Evolutionary conservation across 2,888 invertebrate species (phyloP).

Genomic region (Phaedon cochleariae): DNA sequence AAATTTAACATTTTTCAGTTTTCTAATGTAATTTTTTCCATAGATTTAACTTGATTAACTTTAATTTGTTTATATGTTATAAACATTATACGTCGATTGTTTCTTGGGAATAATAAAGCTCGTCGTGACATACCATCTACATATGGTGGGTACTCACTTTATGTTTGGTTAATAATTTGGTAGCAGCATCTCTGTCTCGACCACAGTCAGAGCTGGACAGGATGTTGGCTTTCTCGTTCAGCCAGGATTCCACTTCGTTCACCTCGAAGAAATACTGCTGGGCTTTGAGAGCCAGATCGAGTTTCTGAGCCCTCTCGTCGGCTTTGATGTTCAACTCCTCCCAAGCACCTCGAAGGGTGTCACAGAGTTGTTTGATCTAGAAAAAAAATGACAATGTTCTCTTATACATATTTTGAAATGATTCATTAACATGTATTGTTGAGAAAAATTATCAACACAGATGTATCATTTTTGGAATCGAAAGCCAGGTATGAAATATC

Average conservation of each 20-base stretch:
- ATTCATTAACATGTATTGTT: no score
- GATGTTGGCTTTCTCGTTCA: conserved; percentile 85
- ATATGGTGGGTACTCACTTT: conserved; percentile 69
- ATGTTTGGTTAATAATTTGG: conserved; percentile 92
- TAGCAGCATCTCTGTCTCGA: conserved; percentile 88
- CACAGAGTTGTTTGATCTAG: conserved; percentile 79
- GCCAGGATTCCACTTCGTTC: conserved; percentile 92
- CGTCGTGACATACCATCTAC: background rate
- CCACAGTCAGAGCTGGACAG: conserved; percentile 87
- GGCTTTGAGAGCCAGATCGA: conserved; percentile 87
- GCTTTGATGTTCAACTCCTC: conserved; percentile 75
- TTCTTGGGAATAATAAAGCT: no score
- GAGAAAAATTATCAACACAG: no score
- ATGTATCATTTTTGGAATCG: no score
- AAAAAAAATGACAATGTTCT: conserved; percentile 19
- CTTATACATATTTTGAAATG: no score
- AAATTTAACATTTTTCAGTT: no score
- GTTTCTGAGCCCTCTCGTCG: conserved; percentile 74
- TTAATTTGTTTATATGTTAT: no score
- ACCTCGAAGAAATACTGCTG: conserved; percentile 94
- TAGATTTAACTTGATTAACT: no score
- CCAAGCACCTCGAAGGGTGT: conserved; percentile 78
- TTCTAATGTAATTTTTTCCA: no score
- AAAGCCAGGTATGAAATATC: no score
- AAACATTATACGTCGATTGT: no score